Base-by-base conservation (phyloP, 2,797 vertebrate genomes). In the Scyliorhinus canicula region DNA sequence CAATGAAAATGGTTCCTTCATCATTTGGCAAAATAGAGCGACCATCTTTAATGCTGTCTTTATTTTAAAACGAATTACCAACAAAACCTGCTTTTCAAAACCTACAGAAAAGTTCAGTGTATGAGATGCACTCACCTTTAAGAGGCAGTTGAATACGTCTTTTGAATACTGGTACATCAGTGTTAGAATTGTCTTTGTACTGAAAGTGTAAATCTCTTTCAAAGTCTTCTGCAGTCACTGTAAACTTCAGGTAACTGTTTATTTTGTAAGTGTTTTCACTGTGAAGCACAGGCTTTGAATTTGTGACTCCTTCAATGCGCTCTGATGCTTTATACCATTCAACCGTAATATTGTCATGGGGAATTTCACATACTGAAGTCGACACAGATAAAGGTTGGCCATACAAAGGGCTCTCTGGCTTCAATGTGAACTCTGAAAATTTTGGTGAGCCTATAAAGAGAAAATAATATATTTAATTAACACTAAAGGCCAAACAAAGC, bases 141-240 rank as follows among this genome's bases (percentile, higher is more conserved):
- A 94, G 93, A 19, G 93, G 93, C 47, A 94, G 69, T 19, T 94
- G 93, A 71, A 50, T 71, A 52, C 2, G 47, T 74, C 31, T 50
- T 74, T n/a, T 94, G 67, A 94, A 94, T 55, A 3, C 63, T 3
- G 63, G 63, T 65, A 0, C 26, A 24, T 94, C 93, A 52, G 14
- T n/a, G 35, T 94, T 94, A 16, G 11, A 35, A 74, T 52, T 21
- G 6, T 94, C 93, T 94, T 74, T 74, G 52, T n/a, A 94, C 44
- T 52, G 47, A 94, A 94, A 55, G 69, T 35, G 21, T 74, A 94
- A 52, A 14, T 94, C 67, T 74, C 50, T 74, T 94, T 55, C 93
- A 94, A 94, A 94, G 47, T 74, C 93, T 52, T 94, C 93, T n/a
- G 93, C 93, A 52, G 65, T 94, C 47, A 94, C 65, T 35, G 35